Evolutionary conservation across 2,888 invertebrate genomes (phyloP).

Genomic region (Zhuqinia jingwanae): DNA sequence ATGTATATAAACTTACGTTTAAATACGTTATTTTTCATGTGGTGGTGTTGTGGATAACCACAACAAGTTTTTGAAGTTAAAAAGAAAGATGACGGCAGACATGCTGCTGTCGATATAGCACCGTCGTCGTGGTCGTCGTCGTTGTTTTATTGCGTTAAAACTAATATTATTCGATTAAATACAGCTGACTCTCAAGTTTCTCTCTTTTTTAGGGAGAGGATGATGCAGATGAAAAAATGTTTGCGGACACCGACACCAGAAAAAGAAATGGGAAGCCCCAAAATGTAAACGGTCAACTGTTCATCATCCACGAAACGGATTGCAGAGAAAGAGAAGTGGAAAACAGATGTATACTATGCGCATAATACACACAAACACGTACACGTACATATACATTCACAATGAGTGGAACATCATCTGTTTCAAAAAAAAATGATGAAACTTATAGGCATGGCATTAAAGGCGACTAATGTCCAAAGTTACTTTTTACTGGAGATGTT

Average conservation of each 20-base stretch:
- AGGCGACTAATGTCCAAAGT: constrained; percentile 57
- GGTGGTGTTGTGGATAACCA: too few species aligned
- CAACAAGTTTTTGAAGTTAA: not conserved
- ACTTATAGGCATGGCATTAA: not conserved
- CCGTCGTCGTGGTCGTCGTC: not conserved
- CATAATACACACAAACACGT: not conserved
- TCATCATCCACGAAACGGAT: not conserved
- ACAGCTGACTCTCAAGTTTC: constrained; percentile 66
- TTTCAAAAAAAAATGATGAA: not conserved
- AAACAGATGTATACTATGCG: not conserved
- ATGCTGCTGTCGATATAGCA: constrained; percentile 11
- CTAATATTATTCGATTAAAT: constrained; percentile 69
- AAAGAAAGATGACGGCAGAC: constrained; percentile 4
- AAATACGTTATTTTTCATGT: too few species aligned
- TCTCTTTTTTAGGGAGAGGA: not conserved
- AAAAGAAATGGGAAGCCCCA: not conserved
- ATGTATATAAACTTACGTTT: too few species aligned
- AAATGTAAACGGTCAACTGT: constrained; percentile 12
- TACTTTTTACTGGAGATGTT: constrained; percentile 31
- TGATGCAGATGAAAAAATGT: not conserved
- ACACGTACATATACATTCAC: too few species aligned
- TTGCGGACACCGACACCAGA: not conserved
- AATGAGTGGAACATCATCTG: constrained; percentile 55
- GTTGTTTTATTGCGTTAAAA: constrained; percentile 10
- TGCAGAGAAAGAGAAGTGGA: not conserved